Conservation (phyloP, 2,888 invertebrate species). For the Drosophila prostipennis region DNA sequence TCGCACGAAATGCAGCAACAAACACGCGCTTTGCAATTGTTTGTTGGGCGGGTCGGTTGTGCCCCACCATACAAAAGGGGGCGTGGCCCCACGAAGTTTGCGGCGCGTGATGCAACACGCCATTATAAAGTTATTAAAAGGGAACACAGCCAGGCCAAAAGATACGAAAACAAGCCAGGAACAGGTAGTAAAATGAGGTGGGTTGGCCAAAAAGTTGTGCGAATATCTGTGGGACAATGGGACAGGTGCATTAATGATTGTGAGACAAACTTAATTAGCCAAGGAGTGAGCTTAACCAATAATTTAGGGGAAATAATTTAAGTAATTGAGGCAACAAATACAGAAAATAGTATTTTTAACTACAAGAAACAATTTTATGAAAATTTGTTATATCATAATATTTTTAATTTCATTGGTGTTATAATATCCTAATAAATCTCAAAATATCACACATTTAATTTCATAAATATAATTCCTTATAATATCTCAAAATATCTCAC, state of each 20-base stretch:
- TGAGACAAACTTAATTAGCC: slow-evolving; percentile 12
- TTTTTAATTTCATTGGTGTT: no score
- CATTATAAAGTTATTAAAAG: slow-evolving; percentile 82
- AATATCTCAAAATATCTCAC: no score
- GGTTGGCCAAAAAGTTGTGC: slow-evolving; percentile 1
- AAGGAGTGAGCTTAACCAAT: not conserved
- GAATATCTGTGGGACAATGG: slow-evolving; percentile 19
- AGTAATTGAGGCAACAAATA: not conserved
- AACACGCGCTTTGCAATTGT: slow-evolving; percentile 7
- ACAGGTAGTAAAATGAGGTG: slow-evolving; percentile 47
- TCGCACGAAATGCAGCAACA: slow-evolving; percentile 66
- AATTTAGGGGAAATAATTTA: no score
- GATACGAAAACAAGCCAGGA: slow-evolving; percentile 34
- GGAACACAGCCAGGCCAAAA: slow-evolving; percentile 48
- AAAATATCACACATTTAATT: no score
- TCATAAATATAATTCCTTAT: no score
- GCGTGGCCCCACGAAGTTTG: slow-evolving; percentile 71
- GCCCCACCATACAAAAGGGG: slow-evolving; percentile 20
- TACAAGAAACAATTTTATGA: no score
- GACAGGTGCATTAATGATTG: slow-evolving; percentile 16
- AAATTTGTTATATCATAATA: no score
- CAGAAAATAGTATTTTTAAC: not conserved
- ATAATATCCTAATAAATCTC: no score
- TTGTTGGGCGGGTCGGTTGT: not conserved
- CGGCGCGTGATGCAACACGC: slow-evolving; percentile 74